These are phyloP conservation scores for Nyctalus aviator DNA, from an alignment of 2,797 vertebrate genomes.

Conservation along the genomic window DNA sequence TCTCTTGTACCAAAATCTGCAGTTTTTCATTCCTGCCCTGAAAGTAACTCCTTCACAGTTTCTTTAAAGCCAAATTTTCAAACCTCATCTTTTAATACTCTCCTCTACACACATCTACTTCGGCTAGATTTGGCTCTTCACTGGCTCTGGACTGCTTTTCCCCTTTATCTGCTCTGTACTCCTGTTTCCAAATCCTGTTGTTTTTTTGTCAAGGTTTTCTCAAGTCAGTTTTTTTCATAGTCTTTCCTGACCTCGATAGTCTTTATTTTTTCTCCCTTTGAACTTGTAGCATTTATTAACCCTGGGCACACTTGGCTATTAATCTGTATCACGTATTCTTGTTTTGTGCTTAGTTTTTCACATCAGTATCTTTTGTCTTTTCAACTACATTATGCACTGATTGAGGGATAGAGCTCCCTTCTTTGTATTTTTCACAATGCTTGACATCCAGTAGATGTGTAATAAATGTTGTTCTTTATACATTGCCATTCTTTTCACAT, in stretches of 20 bases:
- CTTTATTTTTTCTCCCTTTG: slow-evolving; percentile 36
- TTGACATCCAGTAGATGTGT: neutral
- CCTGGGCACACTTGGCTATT: neutral
- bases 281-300: slow-evolving; percentile 1
- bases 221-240: neutral
- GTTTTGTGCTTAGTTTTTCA: slow-evolving; percentile 39
- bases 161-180: neutral
- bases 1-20: neutral
- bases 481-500: neutral
- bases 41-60: slow-evolving; percentile 2
- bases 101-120: neutral
- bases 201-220: slow-evolving; percentile 15
- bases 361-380: neutral
- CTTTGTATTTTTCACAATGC: slow-evolving; percentile 9
- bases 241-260: neutral
- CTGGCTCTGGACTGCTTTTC: neutral
- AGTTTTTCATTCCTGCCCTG: neutral
- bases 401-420: neutral
- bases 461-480: slow-evolving; percentile 49
- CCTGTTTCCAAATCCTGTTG: neutral
- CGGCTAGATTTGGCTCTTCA: neutral
- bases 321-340: neutral
- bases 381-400: neutral
- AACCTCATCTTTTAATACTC: neutral
- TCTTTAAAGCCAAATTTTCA: neutral